phyloP scores from a whole-genome alignment of 2,888 invertebrate species.

The Halictus quadricinctus region DNA sequence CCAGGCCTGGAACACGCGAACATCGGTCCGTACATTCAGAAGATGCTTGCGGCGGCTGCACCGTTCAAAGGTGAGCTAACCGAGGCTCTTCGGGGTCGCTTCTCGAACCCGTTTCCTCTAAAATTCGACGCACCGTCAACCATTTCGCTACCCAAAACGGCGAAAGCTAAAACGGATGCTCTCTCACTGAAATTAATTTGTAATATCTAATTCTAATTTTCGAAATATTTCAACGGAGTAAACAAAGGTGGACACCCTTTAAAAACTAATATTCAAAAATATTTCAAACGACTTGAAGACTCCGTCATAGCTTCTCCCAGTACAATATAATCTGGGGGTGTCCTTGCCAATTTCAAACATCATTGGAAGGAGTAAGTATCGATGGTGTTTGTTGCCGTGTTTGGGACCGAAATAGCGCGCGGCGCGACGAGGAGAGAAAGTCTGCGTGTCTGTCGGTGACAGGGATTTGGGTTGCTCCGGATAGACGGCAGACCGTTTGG shows the following conservation, averaged over 20 bases:
- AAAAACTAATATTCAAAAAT: background rate
- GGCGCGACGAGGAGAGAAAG: background rate
- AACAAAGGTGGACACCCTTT: too few relatives aligned
- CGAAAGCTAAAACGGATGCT: background rate
- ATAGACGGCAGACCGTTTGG: constrained; percentile 59
- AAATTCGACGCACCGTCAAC: background rate
- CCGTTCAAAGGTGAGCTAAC: constrained; percentile 78
- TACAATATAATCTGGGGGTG: too few relatives aligned
- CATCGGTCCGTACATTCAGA: constrained; percentile 84
- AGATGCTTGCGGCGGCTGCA: constrained; percentile 82
- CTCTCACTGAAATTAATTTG: too few relatives aligned
- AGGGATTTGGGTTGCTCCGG: constrained; percentile 73
- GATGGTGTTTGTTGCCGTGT: background rate
- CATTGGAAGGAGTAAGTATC: too few relatives aligned
- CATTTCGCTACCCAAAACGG: background rate
- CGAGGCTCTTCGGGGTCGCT: background rate
- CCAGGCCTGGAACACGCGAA: constrained; percentile 83
- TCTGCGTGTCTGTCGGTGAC: background rate
- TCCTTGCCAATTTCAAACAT: too few relatives aligned
- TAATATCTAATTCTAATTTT: background rate
- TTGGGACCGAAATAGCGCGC: background rate
- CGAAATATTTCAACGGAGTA: background rate
- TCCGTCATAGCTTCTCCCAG: too few relatives aligned
- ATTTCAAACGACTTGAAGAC: background rate
- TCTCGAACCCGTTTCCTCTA: background rate